Percentiles rank a stretch among this genome's conserved stretches.
phyloP scores from a whole-genome alignment of 2,797 vertebrate genomes.

The Argyrosomus regius region DNA sequence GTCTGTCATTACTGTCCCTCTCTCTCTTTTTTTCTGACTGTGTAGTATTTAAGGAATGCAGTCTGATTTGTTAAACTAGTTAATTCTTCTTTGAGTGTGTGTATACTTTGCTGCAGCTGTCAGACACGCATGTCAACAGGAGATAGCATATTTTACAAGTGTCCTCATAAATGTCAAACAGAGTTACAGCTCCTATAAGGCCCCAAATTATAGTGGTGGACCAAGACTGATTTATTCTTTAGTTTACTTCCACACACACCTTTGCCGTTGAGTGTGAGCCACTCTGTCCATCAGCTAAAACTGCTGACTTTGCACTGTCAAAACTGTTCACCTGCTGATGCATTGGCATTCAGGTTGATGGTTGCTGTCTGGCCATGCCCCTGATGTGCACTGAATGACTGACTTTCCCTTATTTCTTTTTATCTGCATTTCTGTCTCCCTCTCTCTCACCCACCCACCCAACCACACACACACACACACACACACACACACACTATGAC shows the following conservation, averaged over 20 bases:
- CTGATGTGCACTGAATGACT: conserved; percentile 28
- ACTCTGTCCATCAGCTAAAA: conserved; percentile 24
- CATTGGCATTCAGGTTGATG: conserved; percentile 32
- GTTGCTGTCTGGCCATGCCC: conserved; percentile 16
- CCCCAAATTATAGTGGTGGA: conserved; percentile 14
- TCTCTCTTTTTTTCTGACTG: neutral
- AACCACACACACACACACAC: neutral
- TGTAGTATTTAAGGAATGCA: conserved; percentile 27
- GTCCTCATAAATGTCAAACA: conserved; percentile 27
- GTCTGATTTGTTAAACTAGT: conserved; percentile 19
- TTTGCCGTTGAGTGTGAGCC: neutral
- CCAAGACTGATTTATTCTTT: conserved; percentile 22
- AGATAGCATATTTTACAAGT: conserved; percentile 2
- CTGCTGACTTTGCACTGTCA: conserved; percentile 58
- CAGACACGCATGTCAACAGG: neutral
- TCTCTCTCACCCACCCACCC: neutral
- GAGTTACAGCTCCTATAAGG: conserved; percentile 3
- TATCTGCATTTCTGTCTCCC: conserved; percentile 5
- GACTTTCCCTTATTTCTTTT: neutral
- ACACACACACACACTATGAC: conserved; percentile 3
- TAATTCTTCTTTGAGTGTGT: conserved; percentile 8
- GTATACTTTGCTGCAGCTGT: neutral
- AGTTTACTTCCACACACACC: neutral
- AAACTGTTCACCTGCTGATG: conserved; percentile 46
- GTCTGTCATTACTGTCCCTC: neutral